Base-by-base conservation (phyloP, 2,888 invertebrate genomes). In the Erebia epiphron region DNA sequence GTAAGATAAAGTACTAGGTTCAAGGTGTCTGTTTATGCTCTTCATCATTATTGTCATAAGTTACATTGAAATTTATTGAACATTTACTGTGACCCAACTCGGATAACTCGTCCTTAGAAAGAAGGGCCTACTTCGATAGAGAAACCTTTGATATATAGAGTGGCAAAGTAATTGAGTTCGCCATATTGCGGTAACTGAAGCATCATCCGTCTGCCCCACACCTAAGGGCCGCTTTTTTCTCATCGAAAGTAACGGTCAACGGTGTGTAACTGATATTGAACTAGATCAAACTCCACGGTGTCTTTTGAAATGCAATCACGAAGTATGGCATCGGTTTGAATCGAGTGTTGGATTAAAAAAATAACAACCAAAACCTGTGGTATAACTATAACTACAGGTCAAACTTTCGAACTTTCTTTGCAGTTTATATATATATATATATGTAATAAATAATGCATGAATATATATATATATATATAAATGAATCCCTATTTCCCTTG, bases 201-300 rank as follows among this genome's bases (percentile, higher is more conserved):
- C 60, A 72, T 57, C 64, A 67, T 60, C 63, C 57, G 65, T 66
- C 69, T 65, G 71, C 68, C 73, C 73, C 70, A 75, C 71, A 75
- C 73, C 73, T 65, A 73, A 76, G 77, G 77, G 75, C 74, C 73
- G 52, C 57, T 73, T 73, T 70, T 70, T 72, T 41, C 50, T 56
- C 43, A 66, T 62, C 52, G 60, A 73, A 73, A 70, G 61, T 76
- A 77, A 77, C 76, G 77, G 77, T 73, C 68, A 26, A 18, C 41
- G 50, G 54, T 21, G 66, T 73, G 70, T 70, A 70, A 65, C 70
- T 49, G 69, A 68, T 70, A 72, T 66, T 70, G 61, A 74, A 67
- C 68, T 68, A 68, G 72, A 69, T 64, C 69, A 67, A 69, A 50
- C 69, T 67, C 54, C 49, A 68, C 68, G 64, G 72, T 62, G 58